Evolutionary conservation across 2,888 invertebrate species (phyloP), one percentile per base, ranked within the genome.

Genomic region (Augiades crinisus): DNA sequence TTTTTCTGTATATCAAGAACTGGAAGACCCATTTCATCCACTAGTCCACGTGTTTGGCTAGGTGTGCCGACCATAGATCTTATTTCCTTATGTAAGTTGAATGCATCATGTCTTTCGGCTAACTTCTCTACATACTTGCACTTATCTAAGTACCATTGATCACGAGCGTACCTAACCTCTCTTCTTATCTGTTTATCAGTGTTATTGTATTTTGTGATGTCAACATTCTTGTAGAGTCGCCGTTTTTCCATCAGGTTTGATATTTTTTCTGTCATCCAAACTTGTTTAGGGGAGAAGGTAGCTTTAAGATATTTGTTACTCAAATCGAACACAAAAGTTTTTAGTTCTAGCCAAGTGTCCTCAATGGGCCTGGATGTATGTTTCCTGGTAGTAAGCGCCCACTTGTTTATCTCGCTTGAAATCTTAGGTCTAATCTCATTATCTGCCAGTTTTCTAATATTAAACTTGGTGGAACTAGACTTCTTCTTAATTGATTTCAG

Each of bases 81-180:
- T 1, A 53, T 53, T 16, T 55, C 51, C 17, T 51, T 51, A 22
- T 51, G 50, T 5, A 55, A 1, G 13, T 55, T 51, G 13, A 55
- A 55, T 10, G 43, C 2, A 12, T 53, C 55, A 22, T 45, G 50
- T 40, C 46, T 54, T 4, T 34, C 21, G 2, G 16, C 8, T 1
- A 54, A 31, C 4, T 16, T 7, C 36, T 54, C 50, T 6, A 54
- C 7, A 27, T 14, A 7, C 7, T 38, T 14, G 12, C 54, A 54
- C 8, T 45, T 44, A 1, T 44, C 13, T 13, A 10, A 7, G 13
- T 54, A 46, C 40, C 34, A 50, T 2, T 16, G 6, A 7, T 36
- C 12, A 2, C 54, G 36, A 10, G 54, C 47, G 21, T 13, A 30
- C 2, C 54, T 21, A 27, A 44, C 34, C 21, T 50, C 34, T 19